Base-by-base conservation (phyloP, 2,888 invertebrate genomes). In the Drosophila neutralis region DNA sequence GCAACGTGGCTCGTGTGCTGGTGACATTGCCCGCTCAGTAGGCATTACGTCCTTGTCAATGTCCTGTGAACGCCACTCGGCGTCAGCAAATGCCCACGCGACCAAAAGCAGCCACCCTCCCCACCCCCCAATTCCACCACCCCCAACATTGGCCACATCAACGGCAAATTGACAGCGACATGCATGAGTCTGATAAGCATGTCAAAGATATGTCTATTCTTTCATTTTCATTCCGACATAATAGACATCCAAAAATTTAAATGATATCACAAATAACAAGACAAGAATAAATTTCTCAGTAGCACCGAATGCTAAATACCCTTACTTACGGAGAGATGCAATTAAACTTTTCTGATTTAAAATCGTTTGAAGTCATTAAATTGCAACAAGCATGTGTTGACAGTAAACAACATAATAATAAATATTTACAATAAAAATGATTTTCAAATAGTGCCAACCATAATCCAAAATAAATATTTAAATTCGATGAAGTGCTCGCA, bases 21-120 rank as follows among this genome's bases (percentile, higher is more conserved):
- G 81, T 89, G 88, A 90, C 85, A 86, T 88, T 86, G 89, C 80
- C 83, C 80, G 84, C 81, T 88, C 82, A 81, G 91, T 76, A 90
- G 89, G 89, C 80, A 77, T 69, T 76, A 82, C 74, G 78, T 82
- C 90, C 86, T 89, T 76, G 81, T 68, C 62, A 67, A 35, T 53
- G 73, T 65, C 78, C 74, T 59, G 78, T 76, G 71, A 73, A 62
- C 74, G 83, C 76, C 89, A 78, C 82, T 78, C 72, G 75, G 79
- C 76, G 76, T 42, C 69, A 24, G 78, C 78, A 75, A 77, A 80
- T 74, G 76, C 79, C 90, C 91, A 78, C 66, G 82, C 79, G 83
- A 78, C 79, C 82, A 71, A 40, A 58, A 61, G 49, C 48, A 60
- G 51, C 27, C 35, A 10, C 18, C 48, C 21, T 13, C 42, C 81